Evolutionary conservation across 2,888 invertebrate species (phyloP), one percentile per base, ranked within the genome.

Genomic region (Diachrysia chrysitis): DNA sequence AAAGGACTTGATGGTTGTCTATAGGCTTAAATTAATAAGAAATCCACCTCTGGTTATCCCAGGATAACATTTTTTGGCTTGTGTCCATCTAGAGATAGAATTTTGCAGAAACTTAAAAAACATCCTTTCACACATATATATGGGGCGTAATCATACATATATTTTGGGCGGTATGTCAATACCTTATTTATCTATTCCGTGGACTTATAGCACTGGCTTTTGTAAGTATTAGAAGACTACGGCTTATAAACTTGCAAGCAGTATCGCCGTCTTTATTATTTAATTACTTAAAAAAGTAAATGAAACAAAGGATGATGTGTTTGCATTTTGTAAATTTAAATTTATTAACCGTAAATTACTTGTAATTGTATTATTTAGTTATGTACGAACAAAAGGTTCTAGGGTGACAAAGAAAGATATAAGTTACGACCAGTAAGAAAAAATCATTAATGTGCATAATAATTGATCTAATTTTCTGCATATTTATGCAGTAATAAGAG

Each of bases 401-500:
- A 42, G n/a, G 16, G 37, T 37, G 42, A 42, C n/a, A 6, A 7
- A 17, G 1, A 17, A 0, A 46, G 46, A 17, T 17, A n/a, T 17
- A 1, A 46, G 17, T 5, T 6, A 42, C 3, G 14, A n/a, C 5
- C 9, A 10, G 10, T 16, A 10, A 1, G 48, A 48, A 7, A 2
- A 17, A 48, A 48, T 17, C 9, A 10, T 32, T 1, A 10, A 1
- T 32, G 32, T 29, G 29, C 29, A 29, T 29, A 7, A 10, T 32
- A 32, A 21, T 53, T 53, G 21, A 21, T 53, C 3, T 4, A 6
- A 23, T 54, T 16, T 25, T 25, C n/a, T 55, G 48, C 9, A 0
- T 29, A 9, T 21, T 69, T 77, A 84, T 48, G 83, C 81, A 37
- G 89, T 87, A 42, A 92, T 90, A 42, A 92, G 85, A 17, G 92